Evolutionary conservation across 2,797 vertebrate genomes (phyloP), one percentile per base, ranked within the genome.

Genomic region (Sorex maritimensis): DNA sequence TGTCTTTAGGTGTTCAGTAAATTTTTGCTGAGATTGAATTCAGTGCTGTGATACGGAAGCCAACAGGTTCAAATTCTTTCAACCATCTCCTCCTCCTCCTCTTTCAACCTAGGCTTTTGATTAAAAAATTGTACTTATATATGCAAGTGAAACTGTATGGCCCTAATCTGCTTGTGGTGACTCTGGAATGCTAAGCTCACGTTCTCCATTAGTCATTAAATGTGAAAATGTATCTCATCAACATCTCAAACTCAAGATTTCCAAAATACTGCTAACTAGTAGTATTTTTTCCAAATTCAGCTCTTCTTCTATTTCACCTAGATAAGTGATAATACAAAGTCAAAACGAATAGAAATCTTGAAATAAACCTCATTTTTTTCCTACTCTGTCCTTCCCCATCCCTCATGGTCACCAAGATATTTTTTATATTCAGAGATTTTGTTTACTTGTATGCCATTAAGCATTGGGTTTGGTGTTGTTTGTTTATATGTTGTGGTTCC

Each of bases 361-460:
- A 79, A 3, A 1, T 52, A 26, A 74, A 15, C 46, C 71, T 80
- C 6, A n/a, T 0, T 30, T 79, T 55, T 9, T 12, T 15, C 3
- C 5, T 1, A 0, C 30, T 1, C 0, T 8, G 1, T 28, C 13
- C 19, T 5, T 49, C 9, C 24, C 49, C 55, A 61, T 61, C 58
- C 14, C 11, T 26, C 5, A 23, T 44, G 24, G 19, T 91, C 46
- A 78, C 28, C 28, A 17, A 30, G 3, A n/a, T 14, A 0, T 12
- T 23, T 75, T 85, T 85, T 71, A 17, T 41, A 1, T 67, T 49
- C 9, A 19, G 28, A 30, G 3, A 17, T 91, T 86, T 86, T 24
- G 13, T 78, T 81, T 49, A 21, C 52, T 84, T 58, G 4, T 81
- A 6, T 61, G 58, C 6, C 58, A 19, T 61, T 14, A 19, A 61